Evolutionary conservation across 1,140 invertebrate genomes (phyloP).

Genomic region (Cheumatopsyche charites): DNA sequence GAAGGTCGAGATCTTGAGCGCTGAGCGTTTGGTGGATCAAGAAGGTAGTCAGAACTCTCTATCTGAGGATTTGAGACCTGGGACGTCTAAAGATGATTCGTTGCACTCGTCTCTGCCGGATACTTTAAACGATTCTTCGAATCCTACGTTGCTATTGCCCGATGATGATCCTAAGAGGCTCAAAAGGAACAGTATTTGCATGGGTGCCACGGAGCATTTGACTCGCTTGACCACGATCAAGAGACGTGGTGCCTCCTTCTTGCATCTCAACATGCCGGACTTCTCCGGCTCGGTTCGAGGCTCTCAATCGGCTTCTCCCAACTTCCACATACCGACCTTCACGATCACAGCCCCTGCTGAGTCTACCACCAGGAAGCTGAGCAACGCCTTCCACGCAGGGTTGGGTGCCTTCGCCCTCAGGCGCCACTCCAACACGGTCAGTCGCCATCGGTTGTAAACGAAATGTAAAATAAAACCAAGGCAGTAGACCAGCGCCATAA

Average conservation of each 20-base stretch:
- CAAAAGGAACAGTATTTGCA: slow-evolving; percentile 60
- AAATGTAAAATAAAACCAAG: slow-evolving; percentile 4
- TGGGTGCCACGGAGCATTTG: slow-evolving; percentile 50
- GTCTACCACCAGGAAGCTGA: slow-evolving; percentile 54
- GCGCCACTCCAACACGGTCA: slow-evolving; percentile 62
- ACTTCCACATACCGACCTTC: slow-evolving; percentile 58
- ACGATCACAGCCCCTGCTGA: slow-evolving; percentile 58
- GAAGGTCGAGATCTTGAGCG: slow-evolving; percentile 33
- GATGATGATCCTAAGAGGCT: slow-evolving; percentile 41
- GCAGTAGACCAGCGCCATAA: slow-evolving; percentile 28
- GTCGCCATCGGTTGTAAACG: slow-evolving; percentile 43
- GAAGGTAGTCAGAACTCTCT: slow-evolving; percentile 26
- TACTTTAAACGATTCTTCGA: background rate
- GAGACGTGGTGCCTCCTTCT: slow-evolving; percentile 55
- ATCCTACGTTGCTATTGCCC: background rate
- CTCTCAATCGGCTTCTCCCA: slow-evolving; percentile 55
- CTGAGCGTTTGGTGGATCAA: slow-evolving; percentile 26
- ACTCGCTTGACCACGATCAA: slow-evolving; percentile 49
- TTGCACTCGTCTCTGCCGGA: background rate
- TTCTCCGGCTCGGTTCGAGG: slow-evolving; percentile 47
- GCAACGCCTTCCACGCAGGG: slow-evolving; percentile 56
- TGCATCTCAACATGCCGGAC: slow-evolving; percentile 55
- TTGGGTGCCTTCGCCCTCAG: slow-evolving; percentile 60
- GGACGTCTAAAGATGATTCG: background rate
- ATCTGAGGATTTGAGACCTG: slow-evolving; percentile 19